phyloP scores from a whole-genome alignment of 2,113 vertebrate genomes.

The Phycodurus eques region DNA sequence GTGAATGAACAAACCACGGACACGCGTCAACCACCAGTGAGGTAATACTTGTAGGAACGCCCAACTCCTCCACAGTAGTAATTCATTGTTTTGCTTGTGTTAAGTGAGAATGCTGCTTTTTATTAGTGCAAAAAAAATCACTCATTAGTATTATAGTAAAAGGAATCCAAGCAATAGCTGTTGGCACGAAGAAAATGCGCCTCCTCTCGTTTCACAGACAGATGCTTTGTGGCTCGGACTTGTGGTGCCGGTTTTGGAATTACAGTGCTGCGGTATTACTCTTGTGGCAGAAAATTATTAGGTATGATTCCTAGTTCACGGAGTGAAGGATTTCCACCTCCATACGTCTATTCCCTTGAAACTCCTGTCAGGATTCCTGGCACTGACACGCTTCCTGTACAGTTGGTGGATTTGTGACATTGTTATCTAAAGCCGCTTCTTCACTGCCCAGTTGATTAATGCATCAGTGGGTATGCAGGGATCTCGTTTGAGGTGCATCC shows the following conservation, averaged over 20 bases:
- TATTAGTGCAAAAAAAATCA: constrained; percentile 43
- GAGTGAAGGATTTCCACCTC: constrained; percentile 51
- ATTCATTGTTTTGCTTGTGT: constrained; percentile 6
- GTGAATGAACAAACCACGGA: constrained; percentile 19
- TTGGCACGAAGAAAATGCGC: constrained; percentile 49
- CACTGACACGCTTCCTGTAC: constrained; percentile 56
- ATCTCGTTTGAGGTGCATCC: no score
- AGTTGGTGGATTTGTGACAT: constrained; percentile 62
- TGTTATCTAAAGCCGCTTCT: constrained; percentile 58
- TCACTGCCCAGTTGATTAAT: constrained; percentile 41
- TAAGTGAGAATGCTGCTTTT: constrained; percentile 29
- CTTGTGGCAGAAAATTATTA: constrained; percentile 52
- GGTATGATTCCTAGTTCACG: constrained; percentile 41
- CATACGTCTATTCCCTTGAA: constrained; percentile 54
- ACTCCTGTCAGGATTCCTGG: constrained; percentile 46
- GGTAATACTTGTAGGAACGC: constrained; percentile 6
- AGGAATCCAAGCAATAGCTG: constrained; percentile 36
- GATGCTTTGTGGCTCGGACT: constrained; percentile 50
- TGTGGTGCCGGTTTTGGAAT: constrained; percentile 42
- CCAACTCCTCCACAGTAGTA: constrained; percentile 3
- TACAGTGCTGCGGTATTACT: constrained; percentile 31
- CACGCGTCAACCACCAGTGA: background rate
- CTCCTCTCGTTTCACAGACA: constrained; percentile 41
- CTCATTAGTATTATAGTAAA: constrained; percentile 41
- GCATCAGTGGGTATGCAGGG: constrained; percentile 51